These are phyloP conservation scores for Urocyon cinereoargenteus DNA, from an alignment of 2,797 vertebrate genomes.

Conservation along the genomic window DNA sequence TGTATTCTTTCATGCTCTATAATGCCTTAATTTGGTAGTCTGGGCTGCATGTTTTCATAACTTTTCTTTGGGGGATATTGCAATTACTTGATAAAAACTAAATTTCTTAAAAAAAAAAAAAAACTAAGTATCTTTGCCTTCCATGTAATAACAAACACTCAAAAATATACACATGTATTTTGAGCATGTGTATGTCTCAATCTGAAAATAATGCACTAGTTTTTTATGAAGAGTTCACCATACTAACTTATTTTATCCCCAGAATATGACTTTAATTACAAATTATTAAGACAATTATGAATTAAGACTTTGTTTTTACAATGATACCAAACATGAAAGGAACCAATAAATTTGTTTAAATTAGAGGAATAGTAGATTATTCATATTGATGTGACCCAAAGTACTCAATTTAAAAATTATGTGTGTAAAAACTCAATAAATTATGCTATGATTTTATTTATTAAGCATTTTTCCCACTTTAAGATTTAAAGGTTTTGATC, in stretches of 20 bases:
- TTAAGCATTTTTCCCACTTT: neutral
- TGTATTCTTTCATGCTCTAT: neutral
- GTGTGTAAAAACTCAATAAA: neutral
- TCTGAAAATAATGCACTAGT: neutral
- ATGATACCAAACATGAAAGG: neutral
- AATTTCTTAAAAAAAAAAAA: neutral
- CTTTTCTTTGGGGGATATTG: conserved; percentile 1
- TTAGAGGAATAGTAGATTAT: neutral
- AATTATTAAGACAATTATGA: neutral
- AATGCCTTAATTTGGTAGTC: neutral
- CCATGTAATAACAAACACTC: neutral
- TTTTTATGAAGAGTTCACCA: neutral
- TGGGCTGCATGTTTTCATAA: neutral
- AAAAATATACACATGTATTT: neutral
- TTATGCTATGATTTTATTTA: neutral
- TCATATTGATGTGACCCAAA: neutral
- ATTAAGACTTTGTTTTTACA: neutral
- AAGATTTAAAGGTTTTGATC: conserved; percentile 7
- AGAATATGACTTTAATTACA: conserved; percentile 19
- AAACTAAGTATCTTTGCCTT: neutral
- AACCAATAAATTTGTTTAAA: neutral
- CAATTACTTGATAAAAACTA: neutral
- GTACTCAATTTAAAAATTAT: neutral
- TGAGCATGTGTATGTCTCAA: neutral
- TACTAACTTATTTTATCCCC: neutral